Percentiles rank a stretch among this genome's conserved stretches.
Evolutionary conservation across 2,888 invertebrate genomes (phyloP).

Genomic region (Lepas anatifera): DNA sequence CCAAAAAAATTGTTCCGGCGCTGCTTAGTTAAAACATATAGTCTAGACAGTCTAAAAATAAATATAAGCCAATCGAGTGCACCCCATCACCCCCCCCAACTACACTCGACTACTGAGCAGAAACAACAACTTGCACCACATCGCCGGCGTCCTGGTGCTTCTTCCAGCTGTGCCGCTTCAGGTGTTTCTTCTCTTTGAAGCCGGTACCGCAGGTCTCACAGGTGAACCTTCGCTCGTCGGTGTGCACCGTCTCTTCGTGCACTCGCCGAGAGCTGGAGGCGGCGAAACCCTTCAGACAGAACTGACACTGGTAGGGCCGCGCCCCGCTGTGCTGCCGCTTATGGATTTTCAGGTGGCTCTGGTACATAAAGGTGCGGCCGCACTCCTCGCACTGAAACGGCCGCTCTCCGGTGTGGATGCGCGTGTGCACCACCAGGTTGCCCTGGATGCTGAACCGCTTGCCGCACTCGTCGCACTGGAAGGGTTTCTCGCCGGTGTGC

Average conservation of each 20-base stretch:
- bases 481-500: constrained; percentile 15
- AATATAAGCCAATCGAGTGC: too few species aligned
- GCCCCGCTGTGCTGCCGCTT: not conserved
- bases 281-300: not conserved
- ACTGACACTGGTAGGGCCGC: not conserved
- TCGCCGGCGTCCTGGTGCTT: constrained; percentile 31
- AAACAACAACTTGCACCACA: too few species aligned
- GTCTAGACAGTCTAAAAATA: too few species aligned
- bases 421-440: constrained; percentile 3
- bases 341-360: constrained; percentile 1
- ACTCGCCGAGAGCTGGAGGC: not conserved
- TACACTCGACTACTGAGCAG: too few species aligned
- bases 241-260: not conserved
- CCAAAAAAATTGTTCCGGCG: too few species aligned
- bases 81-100: too few species aligned
- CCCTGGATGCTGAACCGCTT: constrained; percentile 6
- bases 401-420: constrained; percentile 24
- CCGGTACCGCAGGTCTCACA: not conserved
- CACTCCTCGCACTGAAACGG: constrained; percentile 35
- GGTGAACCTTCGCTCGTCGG: not conserved
- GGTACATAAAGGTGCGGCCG: constrained; percentile 2
- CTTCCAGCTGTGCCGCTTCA: constrained; percentile 37
- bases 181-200: constrained; percentile 25
- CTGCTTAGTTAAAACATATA: too few species aligned
- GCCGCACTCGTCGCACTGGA: constrained; percentile 2